Evolutionary conservation across 1,140 invertebrate genomes (phyloP), one percentile per base, ranked within the genome.

Genomic region (Trichomalopsis sarcophagae): DNA sequence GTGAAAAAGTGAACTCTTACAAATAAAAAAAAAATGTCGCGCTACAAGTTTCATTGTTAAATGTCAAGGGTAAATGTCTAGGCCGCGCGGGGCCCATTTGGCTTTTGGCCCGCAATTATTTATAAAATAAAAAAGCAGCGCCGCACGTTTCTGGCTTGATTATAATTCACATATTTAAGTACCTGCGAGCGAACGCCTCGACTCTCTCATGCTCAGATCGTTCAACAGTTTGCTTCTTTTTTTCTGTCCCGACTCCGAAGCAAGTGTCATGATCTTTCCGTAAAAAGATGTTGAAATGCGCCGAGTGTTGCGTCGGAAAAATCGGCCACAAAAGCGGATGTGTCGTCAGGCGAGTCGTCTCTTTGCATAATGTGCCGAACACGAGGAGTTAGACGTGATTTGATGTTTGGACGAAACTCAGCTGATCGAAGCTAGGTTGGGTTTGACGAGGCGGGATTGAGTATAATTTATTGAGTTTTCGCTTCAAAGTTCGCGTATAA

Each of bases 31-130:
- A 62, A 62, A n/a, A 17, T 17, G 21, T 62, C 55, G 5, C 21
- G 21, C 55, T 62, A 6, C n/a, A 62, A 62, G 55, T 80, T 85
- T 77, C 66, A 71, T 82, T 76, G 88, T 87, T 84, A 90, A 91
- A 91, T 92, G 90, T 91, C 91, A 92, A 91, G 90, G 90, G 85
- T 88, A 89, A 88, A 87, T 87, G 87, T 89, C 87, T 90, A 89
- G 87, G 88, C 85, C 84, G 55, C 21, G 55, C 40, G 85, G 87
- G 85, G 71, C 81, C 84, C 84, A 85, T 87, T 90, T 92, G 91
- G 91, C 91, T 75, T 30, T 27, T 11, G 36, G 86, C 89, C 89
- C 84, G 69, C 73, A 76, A 87, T 89, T 88, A 90, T 90, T 89
- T 91, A 90, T 91, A 91, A 91, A 91, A 86, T 87, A 89, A 89